Evolutionary conservation across 1,140 invertebrate genomes (phyloP).

Genomic region (Hycleus phaleratus): DNA sequence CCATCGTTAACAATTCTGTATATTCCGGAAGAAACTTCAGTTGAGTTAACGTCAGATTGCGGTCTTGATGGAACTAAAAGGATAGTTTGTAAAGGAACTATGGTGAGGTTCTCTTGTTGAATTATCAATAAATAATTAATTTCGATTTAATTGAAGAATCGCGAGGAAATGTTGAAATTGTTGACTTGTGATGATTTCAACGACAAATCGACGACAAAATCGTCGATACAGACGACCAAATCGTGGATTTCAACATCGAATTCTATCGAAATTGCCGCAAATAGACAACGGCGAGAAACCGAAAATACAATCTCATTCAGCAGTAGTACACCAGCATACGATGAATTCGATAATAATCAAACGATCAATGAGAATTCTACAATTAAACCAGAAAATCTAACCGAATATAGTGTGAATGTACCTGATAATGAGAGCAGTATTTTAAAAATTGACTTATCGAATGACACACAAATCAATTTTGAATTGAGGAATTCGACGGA

Average conservation of each 20-base stretch:
- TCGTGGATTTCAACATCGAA: constrained; percentile 37
- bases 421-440: too few relatives aligned
- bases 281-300: constrained; percentile 41
- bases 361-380: too few relatives aligned
- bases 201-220: constrained; percentile 28
- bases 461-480: too few relatives aligned
- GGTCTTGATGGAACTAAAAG: constrained; percentile 74
- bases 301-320: constrained; percentile 25
- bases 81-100: constrained; percentile 60
- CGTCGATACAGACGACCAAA: constrained; percentile 30
- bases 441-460: too few relatives aligned
- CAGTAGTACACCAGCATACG: too few relatives aligned
- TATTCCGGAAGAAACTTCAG: constrained; percentile 66
- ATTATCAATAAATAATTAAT: neutral
- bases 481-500: too few relatives aligned
- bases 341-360: too few relatives aligned
- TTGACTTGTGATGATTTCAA: constrained; percentile 40
- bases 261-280: constrained; percentile 35
- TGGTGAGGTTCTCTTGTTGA: constrained; percentile 44
- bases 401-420: too few relatives aligned
- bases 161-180: constrained; percentile 42
- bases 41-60: constrained; percentile 82
- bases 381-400: too few relatives aligned
- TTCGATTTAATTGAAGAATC: constrained; percentile 34
- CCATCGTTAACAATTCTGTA: constrained; percentile 62